These are phyloP conservation scores for Eleginops maclovinus DNA, from an alignment of 2,113 vertebrate species.

Conservation along the genomic window DNA sequence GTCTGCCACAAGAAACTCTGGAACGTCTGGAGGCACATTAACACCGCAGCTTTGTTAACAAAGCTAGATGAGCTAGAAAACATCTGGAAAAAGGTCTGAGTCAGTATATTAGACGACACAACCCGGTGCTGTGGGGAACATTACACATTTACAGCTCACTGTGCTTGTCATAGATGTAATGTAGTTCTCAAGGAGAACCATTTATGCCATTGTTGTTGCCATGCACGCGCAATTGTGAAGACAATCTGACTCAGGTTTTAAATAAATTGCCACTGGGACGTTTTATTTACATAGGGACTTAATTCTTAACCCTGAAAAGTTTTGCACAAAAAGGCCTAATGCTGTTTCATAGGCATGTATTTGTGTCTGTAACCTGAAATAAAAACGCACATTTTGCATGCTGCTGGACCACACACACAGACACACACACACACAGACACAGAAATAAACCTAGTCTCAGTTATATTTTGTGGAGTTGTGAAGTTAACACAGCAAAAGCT, in stretches of 20 bases:
- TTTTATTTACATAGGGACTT: neutral
- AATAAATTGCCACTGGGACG: slow-evolving; percentile 26
- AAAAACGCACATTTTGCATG: slow-evolving; percentile 7
- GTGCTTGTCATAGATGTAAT: slow-evolving; percentile 5
- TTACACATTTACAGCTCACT: neutral
- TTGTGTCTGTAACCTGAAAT: neutral
- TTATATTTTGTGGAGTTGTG: slow-evolving; percentile 3
- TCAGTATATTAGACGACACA: neutral
- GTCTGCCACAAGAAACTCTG: neutral
- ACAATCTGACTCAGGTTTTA: slow-evolving; percentile 13
- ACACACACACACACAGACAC: slow-evolving; percentile 14
- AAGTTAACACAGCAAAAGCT: slow-evolving; percentile 20
- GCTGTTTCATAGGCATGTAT: neutral
- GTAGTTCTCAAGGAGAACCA: slow-evolving; percentile 21
- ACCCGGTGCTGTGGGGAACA: neutral
- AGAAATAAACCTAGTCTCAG: neutral
- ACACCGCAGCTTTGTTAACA: slow-evolving; percentile 13
- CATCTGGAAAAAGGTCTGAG: slow-evolving; percentile 53
- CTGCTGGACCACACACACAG: slow-evolving; percentile 19
- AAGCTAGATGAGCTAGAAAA: slow-evolving; percentile 3
- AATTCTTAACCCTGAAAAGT: neutral
- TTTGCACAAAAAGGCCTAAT: neutral
- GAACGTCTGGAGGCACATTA: neutral
- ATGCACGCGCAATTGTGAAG: slow-evolving; percentile 30
- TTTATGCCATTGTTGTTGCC: slow-evolving; percentile 30